phyloP scores from a whole-genome alignment of 2,888 invertebrate genomes.

The Masnerella sp. region DNA sequence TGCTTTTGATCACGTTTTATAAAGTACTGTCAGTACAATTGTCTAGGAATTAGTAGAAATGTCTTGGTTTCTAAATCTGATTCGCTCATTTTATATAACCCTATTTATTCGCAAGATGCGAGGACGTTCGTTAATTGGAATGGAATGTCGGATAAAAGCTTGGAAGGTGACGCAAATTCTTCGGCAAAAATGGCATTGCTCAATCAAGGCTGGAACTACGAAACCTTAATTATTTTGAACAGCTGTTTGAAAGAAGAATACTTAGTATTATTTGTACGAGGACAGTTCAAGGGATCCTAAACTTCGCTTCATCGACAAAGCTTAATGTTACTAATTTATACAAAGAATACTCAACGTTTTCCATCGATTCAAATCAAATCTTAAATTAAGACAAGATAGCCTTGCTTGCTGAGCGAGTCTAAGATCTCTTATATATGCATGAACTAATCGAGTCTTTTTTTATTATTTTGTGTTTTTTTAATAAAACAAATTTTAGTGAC shows the following conservation, averaged over 20 bases:
- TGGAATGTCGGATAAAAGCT: slow-evolving; percentile 12
- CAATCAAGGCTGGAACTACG: slow-evolving; percentile 28
- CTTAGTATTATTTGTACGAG: slow-evolving; percentile 33
- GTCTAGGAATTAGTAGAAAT: slow-evolving; percentile 4
- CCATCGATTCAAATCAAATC: too few relatives aligned
- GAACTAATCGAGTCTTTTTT: slow-evolving; percentile 38
- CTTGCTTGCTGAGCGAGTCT: slow-evolving; percentile 18
- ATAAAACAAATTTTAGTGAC: slow-evolving; percentile 53
- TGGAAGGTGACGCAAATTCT: slow-evolving; percentile 13
- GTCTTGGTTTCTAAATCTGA: slow-evolving; percentile 14
- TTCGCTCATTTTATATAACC: not conserved
- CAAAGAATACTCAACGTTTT: slow-evolving; percentile 30
- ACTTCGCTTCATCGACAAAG: slow-evolving; percentile 13
- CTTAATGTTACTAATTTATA: slow-evolving; percentile 4
- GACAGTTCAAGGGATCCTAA: slow-evolving; percentile 11
- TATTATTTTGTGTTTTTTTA: slow-evolving; percentile 48
- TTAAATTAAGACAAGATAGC: not conserved
- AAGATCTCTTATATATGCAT: slow-evolving; percentile 27
- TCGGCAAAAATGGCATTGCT: slow-evolving; percentile 21
- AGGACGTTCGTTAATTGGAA: slow-evolving; percentile 11
- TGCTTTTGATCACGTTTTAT: not conserved
- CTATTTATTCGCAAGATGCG: slow-evolving; percentile 10
- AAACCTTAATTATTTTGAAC: slow-evolving; percentile 14
- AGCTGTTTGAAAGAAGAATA: slow-evolving; percentile 12
- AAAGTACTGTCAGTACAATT: not conserved